These are phyloP conservation scores for Coenonympha arcania DNA, from an alignment of 2,888 invertebrate species.

Conservation along the genomic window DNA sequence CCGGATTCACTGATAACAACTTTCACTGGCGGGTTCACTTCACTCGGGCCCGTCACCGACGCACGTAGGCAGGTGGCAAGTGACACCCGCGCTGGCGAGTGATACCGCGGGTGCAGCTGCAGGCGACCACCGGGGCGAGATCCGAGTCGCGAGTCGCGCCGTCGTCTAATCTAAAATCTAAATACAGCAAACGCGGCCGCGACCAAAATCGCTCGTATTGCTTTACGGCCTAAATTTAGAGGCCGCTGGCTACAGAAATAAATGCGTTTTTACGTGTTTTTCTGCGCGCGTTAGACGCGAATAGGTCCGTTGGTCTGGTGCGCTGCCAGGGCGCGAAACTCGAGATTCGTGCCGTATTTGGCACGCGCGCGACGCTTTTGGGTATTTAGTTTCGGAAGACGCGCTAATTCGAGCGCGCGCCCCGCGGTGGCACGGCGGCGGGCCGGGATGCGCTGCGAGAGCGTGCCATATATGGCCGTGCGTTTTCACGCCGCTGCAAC, in stretches of 20 bases:
- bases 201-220: slow-evolving; percentile 71
- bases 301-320: slow-evolving; percentile 60
- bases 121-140: slow-evolving; percentile 25
- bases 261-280: slow-evolving; percentile 71
- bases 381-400: slow-evolving; percentile 62
- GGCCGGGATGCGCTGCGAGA: slow-evolving; percentile 12
- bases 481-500: slow-evolving; percentile 18
- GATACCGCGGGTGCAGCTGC: slow-evolving; percentile 13
- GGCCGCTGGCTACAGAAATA: slow-evolving; percentile 70
- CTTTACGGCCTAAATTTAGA: slow-evolving; percentile 74
- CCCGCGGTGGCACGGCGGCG: slow-evolving; percentile 4
- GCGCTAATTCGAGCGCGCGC: slow-evolving; percentile 31
- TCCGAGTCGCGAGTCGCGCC: slow-evolving; percentile 40
- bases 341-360: slow-evolving; percentile 72
- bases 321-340: slow-evolving; percentile 58
- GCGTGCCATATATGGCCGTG: slow-evolving; percentile 23
- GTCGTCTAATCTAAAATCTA: slow-evolving; percentile 69
- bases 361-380: slow-evolving; percentile 61
- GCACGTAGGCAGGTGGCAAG: slow-evolving; percentile 6
- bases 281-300: slow-evolving; percentile 57
- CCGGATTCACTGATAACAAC: no score
- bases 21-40: slow-evolving; percentile 2
- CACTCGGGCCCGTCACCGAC: slow-evolving; percentile 11
- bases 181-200: slow-evolving; percentile 68
- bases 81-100: neutral